Evolutionary conservation across 2,888 invertebrate species (phyloP), one percentile per base, ranked within the genome.

Genomic region (Stenotaenia linearis): DNA sequence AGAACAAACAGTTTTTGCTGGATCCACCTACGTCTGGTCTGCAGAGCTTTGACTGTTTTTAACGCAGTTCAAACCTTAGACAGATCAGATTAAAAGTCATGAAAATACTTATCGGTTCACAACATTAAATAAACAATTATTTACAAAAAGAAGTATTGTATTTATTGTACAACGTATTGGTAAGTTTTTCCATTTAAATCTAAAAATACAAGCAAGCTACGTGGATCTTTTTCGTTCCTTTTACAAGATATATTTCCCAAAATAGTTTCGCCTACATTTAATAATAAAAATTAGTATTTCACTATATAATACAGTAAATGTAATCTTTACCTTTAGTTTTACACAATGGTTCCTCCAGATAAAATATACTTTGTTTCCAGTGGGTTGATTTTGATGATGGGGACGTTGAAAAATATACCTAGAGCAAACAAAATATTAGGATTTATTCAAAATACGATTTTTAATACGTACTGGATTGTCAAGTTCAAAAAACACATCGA

Each of bases 401-500:
- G 78, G 89, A 87, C 0, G 92, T 92, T 5, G 90, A 90, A 50
- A 91, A 85, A 10, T 84, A 85, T 23, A 87, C 84, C 76, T 79
- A 18, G n/a, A n/a, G n/a, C n/a, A n/a, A n/a, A n/a, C n/a, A n/a
- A n/a, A n/a, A n/a, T n/a, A n/a, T n/a, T n/a, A n/a, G n/a, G n/a
- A n/a, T n/a, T n/a, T n/a, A n/a, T n/a, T n/a, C n/a, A n/a, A n/a
- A n/a, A n/a, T n/a, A n/a, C n/a, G n/a, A n/a, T n/a, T n/a, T n/a
- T n/a, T n/a, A 75, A 23, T 32, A 35, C 32, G 35, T 77, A 83
- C 82, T 78, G 82, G 82, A 82, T 90, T 89, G 0, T 90, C 90
- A 79, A 92, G 86, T 84, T 93, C 92, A 86, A 97, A 96, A 85
- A 91, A 92, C 30, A 86, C 92, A 87, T 97, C 96, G 88, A 98